phyloP scores from a whole-genome alignment of 1,140 invertebrate genomes.

The Lordiphosa clarofinis region DNA sequence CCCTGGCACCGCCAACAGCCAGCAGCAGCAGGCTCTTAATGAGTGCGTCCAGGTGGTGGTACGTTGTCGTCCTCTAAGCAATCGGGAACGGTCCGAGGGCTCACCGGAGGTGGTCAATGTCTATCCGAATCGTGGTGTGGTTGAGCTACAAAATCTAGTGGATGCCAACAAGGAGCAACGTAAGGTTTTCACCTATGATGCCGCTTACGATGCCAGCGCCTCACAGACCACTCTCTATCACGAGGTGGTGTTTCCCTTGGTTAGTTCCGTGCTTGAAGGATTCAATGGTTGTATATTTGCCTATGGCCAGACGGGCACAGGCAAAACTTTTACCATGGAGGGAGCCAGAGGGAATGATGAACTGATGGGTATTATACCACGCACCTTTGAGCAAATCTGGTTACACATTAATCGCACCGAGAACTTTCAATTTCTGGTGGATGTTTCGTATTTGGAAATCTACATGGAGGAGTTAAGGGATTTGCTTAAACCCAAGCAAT shows the following conservation, averaged over 20 bases:
- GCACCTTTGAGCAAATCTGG: constrained; percentile 98
- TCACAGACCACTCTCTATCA: constrained; percentile 96
- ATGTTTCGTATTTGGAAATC: constrained; percentile 96
- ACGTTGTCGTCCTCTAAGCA: constrained; percentile 92
- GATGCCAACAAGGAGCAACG: constrained; percentile 80
- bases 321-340: constrained; percentile 98
- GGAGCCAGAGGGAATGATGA: constrained; percentile 84
- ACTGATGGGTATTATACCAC: constrained; percentile 92
- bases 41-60: constrained; percentile 88
- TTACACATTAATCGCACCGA: constrained; percentile 91
- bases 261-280: constrained; percentile 96
- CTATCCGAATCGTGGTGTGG: constrained; percentile 83
- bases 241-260: constrained; percentile 93
- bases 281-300: constrained; percentile 99
- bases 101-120: constrained; percentile 86
- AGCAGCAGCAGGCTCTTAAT: constrained; percentile 40
- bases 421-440: constrained; percentile 94
- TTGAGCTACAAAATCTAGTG: constrained; percentile 84
- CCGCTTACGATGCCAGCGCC: constrained; percentile 92
- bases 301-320: constrained; percentile 97
- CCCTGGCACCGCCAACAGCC: constrained; percentile 55
- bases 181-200: constrained; percentile 95
- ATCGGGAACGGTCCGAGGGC: constrained; percentile 88
- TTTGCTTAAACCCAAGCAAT: constrained; percentile 90
- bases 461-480: constrained; percentile 97